A percentile compares a stretch with the other conserved stretches of the same genome.
These are phyloP conservation scores for Aporophyla nigra DNA, from an alignment of 2,888 invertebrate species.

Conservation along the genomic window DNA sequence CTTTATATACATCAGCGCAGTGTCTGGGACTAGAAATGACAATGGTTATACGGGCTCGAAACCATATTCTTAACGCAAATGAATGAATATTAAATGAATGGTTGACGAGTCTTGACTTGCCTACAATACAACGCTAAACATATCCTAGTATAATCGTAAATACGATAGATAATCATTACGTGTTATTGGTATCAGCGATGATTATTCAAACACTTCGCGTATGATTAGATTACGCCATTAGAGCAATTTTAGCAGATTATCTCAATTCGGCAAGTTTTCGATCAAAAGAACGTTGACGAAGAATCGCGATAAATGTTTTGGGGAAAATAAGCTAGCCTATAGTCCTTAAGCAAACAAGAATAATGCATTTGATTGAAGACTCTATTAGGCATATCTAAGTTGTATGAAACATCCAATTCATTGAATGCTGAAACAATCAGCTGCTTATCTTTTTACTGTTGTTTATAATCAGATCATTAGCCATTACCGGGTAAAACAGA, in stretches of 20 bases:
- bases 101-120: not conserved
- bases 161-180: slow-evolving; percentile 9
- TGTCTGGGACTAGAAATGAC: no score
- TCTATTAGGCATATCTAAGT: not conserved
- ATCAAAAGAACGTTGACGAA: not conserved
- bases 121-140: not conserved
- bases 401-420: not conserved
- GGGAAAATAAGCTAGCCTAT: not conserved
- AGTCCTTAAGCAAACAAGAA: not conserved
- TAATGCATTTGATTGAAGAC: not conserved
- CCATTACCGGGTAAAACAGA: not conserved
- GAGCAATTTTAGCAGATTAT: slow-evolving; percentile 13
- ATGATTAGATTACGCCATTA: slow-evolving; percentile 23
- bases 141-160: slow-evolving; percentile 13
- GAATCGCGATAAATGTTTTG: not conserved
- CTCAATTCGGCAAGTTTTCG: not conserved
- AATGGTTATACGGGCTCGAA: no score
- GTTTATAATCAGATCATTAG: slow-evolving; percentile 1
- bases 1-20: no score
- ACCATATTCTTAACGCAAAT: not conserved
- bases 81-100: not conserved
- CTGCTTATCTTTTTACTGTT: slow-evolving; percentile 2
- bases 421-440: not conserved
- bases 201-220: slow-evolving; percentile 2
- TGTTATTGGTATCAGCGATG: slow-evolving; percentile 1